phyloP scores from a whole-genome alignment of 2,797 vertebrate species.

The Megaceryle alcyon region DNA sequence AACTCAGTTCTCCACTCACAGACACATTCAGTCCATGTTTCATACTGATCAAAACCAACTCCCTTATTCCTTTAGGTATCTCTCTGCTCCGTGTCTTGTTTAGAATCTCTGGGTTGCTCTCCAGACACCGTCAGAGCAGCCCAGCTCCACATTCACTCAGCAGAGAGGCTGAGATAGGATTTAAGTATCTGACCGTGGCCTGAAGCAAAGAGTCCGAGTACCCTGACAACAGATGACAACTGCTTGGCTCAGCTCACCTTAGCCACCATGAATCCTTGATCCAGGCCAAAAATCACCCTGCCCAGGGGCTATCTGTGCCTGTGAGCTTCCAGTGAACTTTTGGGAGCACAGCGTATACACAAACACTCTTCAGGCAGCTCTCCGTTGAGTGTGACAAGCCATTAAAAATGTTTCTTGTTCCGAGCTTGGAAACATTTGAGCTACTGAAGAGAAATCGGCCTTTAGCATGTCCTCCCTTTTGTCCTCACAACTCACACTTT shows the following conservation, averaged over 20 bases:
- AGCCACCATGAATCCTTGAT: background rate
- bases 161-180: background rate
- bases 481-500: background rate
- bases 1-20: background rate
- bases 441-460: constrained; percentile 16
- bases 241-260: background rate
- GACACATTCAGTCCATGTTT: background rate
- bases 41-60: background rate
- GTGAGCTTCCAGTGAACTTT: background rate
- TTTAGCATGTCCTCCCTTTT: background rate
- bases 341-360: rapidly evolving
- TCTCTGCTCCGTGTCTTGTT: background rate
- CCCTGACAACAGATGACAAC: background rate
- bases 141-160: background rate
- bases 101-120: background rate
- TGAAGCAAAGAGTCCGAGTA: background rate
- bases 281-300: background rate
- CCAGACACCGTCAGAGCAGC: background rate
- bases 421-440: constrained; percentile 13
- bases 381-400: background rate
- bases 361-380: background rate
- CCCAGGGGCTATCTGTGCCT: background rate
- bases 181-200: background rate
- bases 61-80: background rate
- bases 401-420: constrained; percentile 15